These are phyloP conservation scores for Zosterops lateralis DNA, from an alignment of 2,113 vertebrate genomes.

Conservation along the genomic window DNA sequence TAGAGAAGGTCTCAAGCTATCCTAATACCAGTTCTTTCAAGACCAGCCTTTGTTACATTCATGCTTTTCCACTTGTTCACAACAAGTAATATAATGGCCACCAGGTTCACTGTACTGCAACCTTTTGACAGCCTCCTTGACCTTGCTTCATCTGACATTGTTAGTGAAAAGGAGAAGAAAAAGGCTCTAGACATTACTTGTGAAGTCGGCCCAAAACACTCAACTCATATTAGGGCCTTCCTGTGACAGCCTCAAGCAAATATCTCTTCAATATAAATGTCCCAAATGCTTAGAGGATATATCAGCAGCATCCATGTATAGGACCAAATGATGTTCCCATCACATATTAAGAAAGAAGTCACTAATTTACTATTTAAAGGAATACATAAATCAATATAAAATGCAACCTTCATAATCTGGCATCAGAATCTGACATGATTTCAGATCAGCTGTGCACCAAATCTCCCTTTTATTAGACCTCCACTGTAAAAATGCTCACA, in stretches of 20 bases:
- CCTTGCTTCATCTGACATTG: neutral
- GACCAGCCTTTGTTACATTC: neutral
- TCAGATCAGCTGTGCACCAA: neutral
- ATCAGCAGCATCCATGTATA: neutral
- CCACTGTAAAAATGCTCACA: neutral
- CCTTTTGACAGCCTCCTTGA: neutral
- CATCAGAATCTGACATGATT: neutral
- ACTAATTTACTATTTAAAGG: neutral
- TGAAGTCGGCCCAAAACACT: neutral
- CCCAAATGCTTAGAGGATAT: neutral
- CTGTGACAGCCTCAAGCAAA: neutral
- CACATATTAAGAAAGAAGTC: neutral
- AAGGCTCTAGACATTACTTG: neutral
- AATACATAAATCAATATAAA: neutral
- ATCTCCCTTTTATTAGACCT: neutral
- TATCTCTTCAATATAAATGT: neutral
- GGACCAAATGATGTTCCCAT: neutral
- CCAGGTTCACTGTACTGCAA: fast-evolving
- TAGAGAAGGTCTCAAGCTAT: neutral
- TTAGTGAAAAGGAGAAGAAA: neutral
- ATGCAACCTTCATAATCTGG: neutral
- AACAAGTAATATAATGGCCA: neutral
- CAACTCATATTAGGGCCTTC: neutral
- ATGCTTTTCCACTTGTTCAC: neutral
- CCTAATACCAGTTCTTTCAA: neutral